These are phyloP conservation scores for Phaethornis superciliosus DNA, from an alignment of 2,113 vertebrate genomes.

Conservation along the genomic window DNA sequence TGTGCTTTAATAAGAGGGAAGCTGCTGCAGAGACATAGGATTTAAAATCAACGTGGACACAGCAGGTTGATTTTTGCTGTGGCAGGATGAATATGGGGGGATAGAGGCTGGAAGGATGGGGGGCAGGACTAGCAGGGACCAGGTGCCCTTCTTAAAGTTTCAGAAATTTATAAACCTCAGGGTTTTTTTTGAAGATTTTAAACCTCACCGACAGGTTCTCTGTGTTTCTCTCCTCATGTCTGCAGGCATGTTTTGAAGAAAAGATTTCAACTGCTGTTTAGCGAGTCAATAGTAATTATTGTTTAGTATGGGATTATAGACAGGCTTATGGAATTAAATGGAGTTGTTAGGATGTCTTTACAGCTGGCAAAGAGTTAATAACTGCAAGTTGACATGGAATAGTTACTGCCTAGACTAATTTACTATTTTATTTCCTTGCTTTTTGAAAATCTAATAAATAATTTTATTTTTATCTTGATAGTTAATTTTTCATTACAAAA, in stretches of 20 bases:
- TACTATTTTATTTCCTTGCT: slow-evolving; percentile 67
- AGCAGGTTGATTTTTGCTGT: background rate
- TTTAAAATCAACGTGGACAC: background rate
- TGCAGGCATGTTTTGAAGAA: slow-evolving; percentile 78
- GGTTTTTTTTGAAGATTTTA: slow-evolving; percentile 17
- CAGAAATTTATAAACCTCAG: slow-evolving; percentile 79
- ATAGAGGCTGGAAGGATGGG: background rate
- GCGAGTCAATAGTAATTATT: slow-evolving; percentile 72
- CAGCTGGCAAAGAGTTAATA: slow-evolving; percentile 74
- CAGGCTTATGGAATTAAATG: slow-evolving; percentile 80
- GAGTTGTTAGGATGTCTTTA: slow-evolving; percentile 70
- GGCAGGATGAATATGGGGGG: background rate
- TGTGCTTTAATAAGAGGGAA: slow-evolving; percentile 50
- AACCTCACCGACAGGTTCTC: slow-evolving; percentile 71
- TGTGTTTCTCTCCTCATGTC: slow-evolving; percentile 71
- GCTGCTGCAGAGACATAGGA: slow-evolving; percentile 39
- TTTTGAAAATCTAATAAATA: slow-evolving; percentile 71
- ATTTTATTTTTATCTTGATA: slow-evolving; percentile 69
- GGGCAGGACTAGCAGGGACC: slow-evolving; percentile 78
- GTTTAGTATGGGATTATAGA: slow-evolving; percentile 73
- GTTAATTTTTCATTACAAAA: slow-evolving; percentile 74
- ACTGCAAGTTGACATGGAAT: slow-evolving; percentile 52
- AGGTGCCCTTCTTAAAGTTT: slow-evolving; percentile 75
- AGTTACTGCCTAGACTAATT: slow-evolving; percentile 59
- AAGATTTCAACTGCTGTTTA: slow-evolving; percentile 82